These are phyloP conservation scores for Dendronephthya gigantea DNA, from an alignment of 64 coral and sea anemone genomes.

Conservation along the genomic window DNA sequence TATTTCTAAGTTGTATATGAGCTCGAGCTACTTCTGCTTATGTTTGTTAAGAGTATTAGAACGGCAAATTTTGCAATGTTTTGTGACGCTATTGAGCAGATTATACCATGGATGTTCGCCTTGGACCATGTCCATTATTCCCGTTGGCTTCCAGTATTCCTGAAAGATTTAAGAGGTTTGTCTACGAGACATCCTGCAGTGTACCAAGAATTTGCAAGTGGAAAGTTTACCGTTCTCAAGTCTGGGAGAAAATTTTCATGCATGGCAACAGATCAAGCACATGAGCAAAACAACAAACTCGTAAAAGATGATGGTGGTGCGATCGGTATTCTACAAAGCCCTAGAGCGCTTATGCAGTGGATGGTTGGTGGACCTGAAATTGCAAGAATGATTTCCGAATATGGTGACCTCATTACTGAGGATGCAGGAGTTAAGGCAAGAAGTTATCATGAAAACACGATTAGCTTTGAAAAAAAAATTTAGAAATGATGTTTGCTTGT, in stretches of 20 bases:
- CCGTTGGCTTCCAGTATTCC: constrained; percentile 31
- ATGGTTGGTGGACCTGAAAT: constrained; percentile 34
- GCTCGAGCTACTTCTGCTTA: constrained; percentile 6
- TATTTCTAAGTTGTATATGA: constrained; percentile 27
- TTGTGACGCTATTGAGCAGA: constrained; percentile 9
- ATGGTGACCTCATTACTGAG: background rate
- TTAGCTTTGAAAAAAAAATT: background rate
- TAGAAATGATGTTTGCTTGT: background rate
- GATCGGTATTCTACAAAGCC: constrained; percentile 20
- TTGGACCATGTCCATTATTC: constrained; percentile 29
- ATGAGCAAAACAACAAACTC: constrained; percentile 34
- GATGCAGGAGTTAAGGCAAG: too few species aligned
- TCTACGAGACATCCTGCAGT: constrained; percentile 16
- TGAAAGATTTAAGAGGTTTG: constrained; percentile 36
- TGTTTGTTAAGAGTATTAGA: background rate
- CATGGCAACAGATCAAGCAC: constrained; percentile 37
- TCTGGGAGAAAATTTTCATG: constrained; percentile 27
- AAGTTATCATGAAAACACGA: constrained; percentile 32
- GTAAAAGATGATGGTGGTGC: constrained; percentile 21
- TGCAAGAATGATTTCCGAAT: constrained; percentile 3
- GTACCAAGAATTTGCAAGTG: constrained; percentile 5
- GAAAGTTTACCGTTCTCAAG: constrained; percentile 19
- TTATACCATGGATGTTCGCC: constrained; percentile 37
- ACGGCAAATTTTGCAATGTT: constrained; percentile 40
- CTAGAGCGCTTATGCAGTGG: constrained; percentile 29